A percentile compares a stretch with the other conserved stretches of the same genome.
These are phyloP conservation scores for Potorous gilbertii DNA, from an alignment of 2,797 vertebrate species.

Conservation along the genomic window DNA sequence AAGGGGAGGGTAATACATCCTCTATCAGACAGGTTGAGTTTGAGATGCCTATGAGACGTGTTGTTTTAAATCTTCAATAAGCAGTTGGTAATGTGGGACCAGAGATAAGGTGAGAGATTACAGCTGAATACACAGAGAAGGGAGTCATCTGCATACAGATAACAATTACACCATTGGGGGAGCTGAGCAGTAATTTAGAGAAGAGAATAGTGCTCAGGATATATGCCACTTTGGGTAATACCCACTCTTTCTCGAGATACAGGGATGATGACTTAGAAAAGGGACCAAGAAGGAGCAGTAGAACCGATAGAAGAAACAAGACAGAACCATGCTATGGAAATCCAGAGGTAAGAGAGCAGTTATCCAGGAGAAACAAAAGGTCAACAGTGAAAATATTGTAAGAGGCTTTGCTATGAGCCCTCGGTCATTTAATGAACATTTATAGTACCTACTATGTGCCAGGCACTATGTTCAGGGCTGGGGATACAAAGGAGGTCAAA, in stretches of 20 bases:
- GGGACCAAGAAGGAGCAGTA: not conserved
- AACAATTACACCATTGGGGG: not conserved
- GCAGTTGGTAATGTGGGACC: not conserved
- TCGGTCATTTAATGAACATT: not conserved
- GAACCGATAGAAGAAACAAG: not conserved
- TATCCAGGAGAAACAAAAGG: not conserved
- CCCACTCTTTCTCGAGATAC: not conserved
- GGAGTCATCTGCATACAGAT: not conserved
- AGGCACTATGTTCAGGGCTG: not conserved
- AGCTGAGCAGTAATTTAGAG: not conserved
- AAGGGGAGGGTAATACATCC: not conserved
- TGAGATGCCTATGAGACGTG: not conserved
- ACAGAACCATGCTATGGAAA: not conserved
- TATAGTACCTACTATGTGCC: not conserved
- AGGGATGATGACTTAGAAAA: not conserved
- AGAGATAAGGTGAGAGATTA: not conserved
- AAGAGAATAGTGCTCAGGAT: not conserved
- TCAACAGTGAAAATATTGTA: not conserved
- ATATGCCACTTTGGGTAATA: not conserved
- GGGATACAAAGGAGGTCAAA: not conserved
- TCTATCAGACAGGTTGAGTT: not conserved
- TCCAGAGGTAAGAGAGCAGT: not conserved
- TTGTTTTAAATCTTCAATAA: not conserved
- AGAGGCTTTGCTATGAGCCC: not conserved
- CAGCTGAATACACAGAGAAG: not conserved